Evolutionary conservation across 1,140 invertebrate species (phyloP).

Genomic region (Neotoxoptera formosana): DNA sequence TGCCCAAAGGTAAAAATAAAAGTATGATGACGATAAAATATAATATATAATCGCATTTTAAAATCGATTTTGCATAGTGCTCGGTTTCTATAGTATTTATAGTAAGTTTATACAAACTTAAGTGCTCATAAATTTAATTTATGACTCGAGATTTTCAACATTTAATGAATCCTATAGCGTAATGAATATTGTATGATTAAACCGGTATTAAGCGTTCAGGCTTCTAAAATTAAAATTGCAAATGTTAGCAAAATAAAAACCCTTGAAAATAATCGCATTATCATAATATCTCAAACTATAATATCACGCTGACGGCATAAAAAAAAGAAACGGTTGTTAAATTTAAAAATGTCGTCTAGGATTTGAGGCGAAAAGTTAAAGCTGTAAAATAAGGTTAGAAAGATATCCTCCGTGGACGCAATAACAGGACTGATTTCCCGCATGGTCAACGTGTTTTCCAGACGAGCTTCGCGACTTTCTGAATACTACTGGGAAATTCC

Average conservation of each 20-base stretch:
- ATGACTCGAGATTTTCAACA: background rate
- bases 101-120: slow-evolving; percentile 1
- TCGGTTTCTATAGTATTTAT: background rate
- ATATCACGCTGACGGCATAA: background rate
- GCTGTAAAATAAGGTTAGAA: background rate
- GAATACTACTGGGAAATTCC: background rate
- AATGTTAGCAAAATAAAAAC: slow-evolving; percentile 1
- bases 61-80: background rate
- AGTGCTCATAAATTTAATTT: background rate
- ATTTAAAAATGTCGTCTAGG: background rate
- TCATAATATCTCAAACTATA: background rate
- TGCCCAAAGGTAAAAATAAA: background rate
- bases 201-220: background rate
- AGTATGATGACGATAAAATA: background rate
- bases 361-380: background rate
- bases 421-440: background rate
- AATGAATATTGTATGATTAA: slow-evolving; percentile 5
- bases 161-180: background rate
- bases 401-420: background rate
- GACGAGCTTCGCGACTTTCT: background rate
- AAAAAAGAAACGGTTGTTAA: background rate
- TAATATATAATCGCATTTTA: slow-evolving; percentile 9
- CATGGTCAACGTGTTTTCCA: background rate
- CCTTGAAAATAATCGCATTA: background rate
- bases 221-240: background rate